Evolutionary conservation across 1,140 invertebrate species (phyloP), one percentile per base, ranked within the genome.

Genomic region (Cotesia glomerata): DNA sequence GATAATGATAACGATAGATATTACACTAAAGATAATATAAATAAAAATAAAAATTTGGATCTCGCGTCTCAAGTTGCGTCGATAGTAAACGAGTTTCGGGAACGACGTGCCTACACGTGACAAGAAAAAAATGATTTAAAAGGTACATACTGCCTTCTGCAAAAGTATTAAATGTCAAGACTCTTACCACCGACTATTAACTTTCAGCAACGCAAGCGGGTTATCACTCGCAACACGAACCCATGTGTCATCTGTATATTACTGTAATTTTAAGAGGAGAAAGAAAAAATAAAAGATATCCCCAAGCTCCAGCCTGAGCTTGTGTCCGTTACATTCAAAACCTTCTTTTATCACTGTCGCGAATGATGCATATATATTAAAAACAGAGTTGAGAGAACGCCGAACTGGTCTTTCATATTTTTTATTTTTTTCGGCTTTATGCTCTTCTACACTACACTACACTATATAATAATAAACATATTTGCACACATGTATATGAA

Each of bases 261-360:
- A 65, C 63, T 39, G 63, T 65, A 65, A 65, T 65, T 65, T 65
- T 18, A 62, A 26, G 45, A 39, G 18, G 36, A 51, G 13, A 65
- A 45, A 45, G 11, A 45, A 11, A 45, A 11, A 45, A 9, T 9
- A 1, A 45, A 45, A 58, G 16, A 58, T 58, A 49, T n/a, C 36
- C 16, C n/a, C 5, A 26, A 26, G 26, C 26, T 26, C 26, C 26
- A 26, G 26, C 1, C 1, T 3, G 26, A 26, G 36, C 34, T 32
- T 18, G 18, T 13, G 45, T 65, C 63, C 63, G 63, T 65, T 65
- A 49, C 39, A 51, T 65, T 39, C 34, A 13, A n/a, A 45, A 51
- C 63, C 63, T 65, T 45, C 36, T 65, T 65, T 65, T 65, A 45
- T 65, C 63, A 65, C 63, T 65, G 63, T 65, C 63, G 63, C 14